Percentiles rank a stretch among this genome's conserved stretches.
Evolutionary conservation across 2,888 invertebrate species (phyloP).

Genomic region (Diarsia rubi): DNA sequence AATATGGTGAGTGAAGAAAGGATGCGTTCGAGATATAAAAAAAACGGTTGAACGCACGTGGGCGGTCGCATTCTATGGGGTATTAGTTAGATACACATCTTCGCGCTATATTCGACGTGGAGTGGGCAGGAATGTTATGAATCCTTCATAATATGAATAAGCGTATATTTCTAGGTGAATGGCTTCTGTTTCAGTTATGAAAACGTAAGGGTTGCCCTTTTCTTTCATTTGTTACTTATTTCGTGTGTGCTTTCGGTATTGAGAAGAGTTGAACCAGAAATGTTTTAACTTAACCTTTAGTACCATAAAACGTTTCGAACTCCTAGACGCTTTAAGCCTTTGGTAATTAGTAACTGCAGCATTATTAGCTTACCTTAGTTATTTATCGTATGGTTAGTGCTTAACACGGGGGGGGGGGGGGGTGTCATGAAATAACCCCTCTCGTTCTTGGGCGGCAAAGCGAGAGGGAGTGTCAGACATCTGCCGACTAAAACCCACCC

Average conservation of each 20-base stretch:
- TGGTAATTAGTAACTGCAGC: not conserved
- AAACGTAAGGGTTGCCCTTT: conserved; percentile 44
- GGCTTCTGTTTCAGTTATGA: conserved; percentile 41
- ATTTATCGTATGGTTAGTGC: too few species aligned
- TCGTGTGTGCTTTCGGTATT: conserved; percentile 6
- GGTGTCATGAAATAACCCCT: too few species aligned
- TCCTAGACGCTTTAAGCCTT: not conserved
- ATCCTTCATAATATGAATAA: conserved; percentile 61
- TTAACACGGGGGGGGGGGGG: too few species aligned
- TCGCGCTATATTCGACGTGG: conserved; percentile 69
- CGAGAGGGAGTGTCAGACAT: too few species aligned
- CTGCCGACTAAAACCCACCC: too few species aligned
- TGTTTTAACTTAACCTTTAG: not conserved
- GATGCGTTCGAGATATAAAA: conserved; percentile 85
- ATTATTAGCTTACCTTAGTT: not conserved
- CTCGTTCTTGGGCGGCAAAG: too few species aligned
- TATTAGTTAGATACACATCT: conserved; percentile 75
- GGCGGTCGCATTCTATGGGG: conserved; percentile 80
- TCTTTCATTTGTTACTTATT: conserved; percentile 40
- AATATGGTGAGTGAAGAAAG: conserved; percentile 84
- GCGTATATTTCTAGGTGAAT: conserved; percentile 53
- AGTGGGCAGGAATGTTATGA: conserved; percentile 64
- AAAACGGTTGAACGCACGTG: conserved; percentile 84
- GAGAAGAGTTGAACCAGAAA: conserved; percentile 16
- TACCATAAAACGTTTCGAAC: not conserved